Base-by-base conservation (phyloP, 1,140 invertebrate species). In the Agrypnia vestita region DNA sequence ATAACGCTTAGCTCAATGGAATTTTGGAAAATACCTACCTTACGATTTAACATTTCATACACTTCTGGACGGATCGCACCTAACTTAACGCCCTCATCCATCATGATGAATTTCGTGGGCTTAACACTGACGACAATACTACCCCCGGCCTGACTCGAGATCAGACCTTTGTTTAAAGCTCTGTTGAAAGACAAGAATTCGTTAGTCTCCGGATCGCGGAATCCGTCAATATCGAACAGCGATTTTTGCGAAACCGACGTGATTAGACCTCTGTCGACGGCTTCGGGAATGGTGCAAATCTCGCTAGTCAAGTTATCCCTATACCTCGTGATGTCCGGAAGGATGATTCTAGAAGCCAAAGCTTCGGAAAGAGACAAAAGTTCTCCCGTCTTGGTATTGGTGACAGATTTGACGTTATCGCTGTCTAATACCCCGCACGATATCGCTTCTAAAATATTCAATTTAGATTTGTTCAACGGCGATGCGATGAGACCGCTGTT, bases 151-250 rank as follows among this genome's bases (percentile, higher is more conserved):
- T 94, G 93, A 85, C 94, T 92, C 81, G 94, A 93, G 72, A 98
- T 91, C 69, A 96, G 88, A 82, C 95, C 95, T 84, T 94, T 94
- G 64, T 93, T 91, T 64, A 97, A 86, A 61, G 97, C 97, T 78
- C 93, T 92, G 87, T 97, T 96, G 81, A 99, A 94, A 84, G 94
- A 97, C 55, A 99, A 91, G 85, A 94, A 95, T 86, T 96, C 95
- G 21, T 92, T 93, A 61, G 93, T 95, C 80, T 93, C 91, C 0
- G 95, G 93, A 87, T 98, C 96, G 85, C 94, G 95, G 85, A 98
- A 96, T 76, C 95, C 96, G 83, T 97, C 96, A 76, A 98, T 96
- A 86, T 98, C 95, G 86, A 98, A 98, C 78, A 97, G 94, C 6
- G 95, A 96, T 87, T 95, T 95, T 85, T 96, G 94, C 11, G 94